phyloP scores from a whole-genome alignment of 2,113 vertebrate genomes.

The Istiophorus platypterus region DNA sequence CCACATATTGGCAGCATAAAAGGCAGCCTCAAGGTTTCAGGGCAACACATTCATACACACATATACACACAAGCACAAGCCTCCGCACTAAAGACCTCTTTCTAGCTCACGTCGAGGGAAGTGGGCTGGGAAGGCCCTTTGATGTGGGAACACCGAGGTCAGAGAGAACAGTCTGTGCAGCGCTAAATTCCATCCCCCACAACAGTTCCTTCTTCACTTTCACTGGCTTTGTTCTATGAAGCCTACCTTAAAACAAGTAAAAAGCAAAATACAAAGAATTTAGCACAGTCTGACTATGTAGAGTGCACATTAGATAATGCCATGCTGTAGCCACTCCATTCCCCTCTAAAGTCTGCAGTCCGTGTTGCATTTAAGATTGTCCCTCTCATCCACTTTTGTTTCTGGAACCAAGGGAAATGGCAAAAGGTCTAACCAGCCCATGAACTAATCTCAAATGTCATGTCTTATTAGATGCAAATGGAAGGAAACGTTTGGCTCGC shows the following conservation, averaged over 20 bases:
- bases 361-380: conserved; percentile 65
- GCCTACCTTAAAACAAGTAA: conserved; percentile 72
- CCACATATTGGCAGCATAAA: conserved; percentile 69
- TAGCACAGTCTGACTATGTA: conserved; percentile 69
- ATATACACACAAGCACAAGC: conserved; percentile 64
- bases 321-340: conserved; percentile 54
- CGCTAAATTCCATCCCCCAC: conserved; percentile 85
- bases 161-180: conserved; percentile 82
- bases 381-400: conserved; percentile 75
- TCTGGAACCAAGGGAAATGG: conserved; percentile 79
- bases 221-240: conserved; percentile 74
- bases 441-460: conserved; percentile 94
- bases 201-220: conserved; percentile 79
- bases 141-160: conserved; percentile 85
- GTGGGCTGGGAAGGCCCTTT: conserved; percentile 82
- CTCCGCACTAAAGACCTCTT: conserved; percentile 74
- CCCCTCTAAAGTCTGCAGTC: conserved; percentile 51
- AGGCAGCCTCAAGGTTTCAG: conserved; percentile 76
- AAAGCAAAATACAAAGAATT: conserved; percentile 59
- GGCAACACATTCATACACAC: conserved; percentile 60
- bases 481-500: conserved; percentile 84
- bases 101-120: conserved; percentile 75
- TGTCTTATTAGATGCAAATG: conserved; percentile 90
- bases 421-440: conserved; percentile 88
- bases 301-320: conserved; percentile 69